Evolutionary conservation across 2,113 vertebrate species (phyloP).

Genomic region (human): GRCh38 chr4:72223001-72223500

Average conservation of each 20-base stretch:
- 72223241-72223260: neutral
- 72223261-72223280: neutral
- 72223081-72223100: neutral
- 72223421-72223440: neutral
- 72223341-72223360: neutral
- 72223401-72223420: neutral
- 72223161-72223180: neutral
- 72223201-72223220: neutral
- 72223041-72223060: neutral
- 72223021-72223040: neutral
- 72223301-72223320: neutral
- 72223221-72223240: neutral
- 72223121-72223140: neutral
- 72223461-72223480: neutral
- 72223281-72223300: neutral
- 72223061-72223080: neutral
- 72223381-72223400: neutral
- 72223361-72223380: neutral
- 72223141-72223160: neutral
- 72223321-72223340: neutral
- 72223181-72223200: neutral
- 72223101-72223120: neutral
- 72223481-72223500: neutral
- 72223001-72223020: neutral
- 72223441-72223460: neutral